Conservation (phyloP, 2,113 vertebrate genomes). For the Etheostoma spectabile region DNA sequence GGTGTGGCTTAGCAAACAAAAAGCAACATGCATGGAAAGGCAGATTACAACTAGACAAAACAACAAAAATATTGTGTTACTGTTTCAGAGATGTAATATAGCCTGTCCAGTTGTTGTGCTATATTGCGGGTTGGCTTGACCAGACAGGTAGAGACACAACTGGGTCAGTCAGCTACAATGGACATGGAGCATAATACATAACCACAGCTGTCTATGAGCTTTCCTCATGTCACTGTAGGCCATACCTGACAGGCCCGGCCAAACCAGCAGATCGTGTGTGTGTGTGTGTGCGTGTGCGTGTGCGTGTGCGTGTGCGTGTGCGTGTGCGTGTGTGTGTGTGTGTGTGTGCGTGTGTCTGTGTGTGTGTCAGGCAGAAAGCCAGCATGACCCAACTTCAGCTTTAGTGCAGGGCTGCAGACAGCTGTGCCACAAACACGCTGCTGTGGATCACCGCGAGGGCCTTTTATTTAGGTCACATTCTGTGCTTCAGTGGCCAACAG, state of each 20-base stretch:
- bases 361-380: slow-evolving; percentile 63
- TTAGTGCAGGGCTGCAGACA: slow-evolving; percentile 73
- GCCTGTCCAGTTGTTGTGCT: slow-evolving; percentile 13
- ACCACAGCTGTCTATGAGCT: slow-evolving; percentile 51
- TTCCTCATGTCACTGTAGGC: slow-evolving; percentile 22
- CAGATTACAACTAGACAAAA: neutral
- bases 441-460: slow-evolving; percentile 71
- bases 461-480: slow-evolving; percentile 82
- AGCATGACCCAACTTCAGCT: slow-evolving; percentile 73
- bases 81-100: neutral
- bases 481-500: slow-evolving; percentile 73
- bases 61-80: neutral
- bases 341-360: slow-evolving; percentile 14
- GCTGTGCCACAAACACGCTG: slow-evolving; percentile 77
- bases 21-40: neutral
- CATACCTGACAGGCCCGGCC: slow-evolving; percentile 32
- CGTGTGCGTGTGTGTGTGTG: slow-evolving; percentile 37
- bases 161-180: slow-evolving; percentile 48
- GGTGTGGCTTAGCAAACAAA: neutral
- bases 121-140: slow-evolving; percentile 8
- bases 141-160: slow-evolving; percentile 53
- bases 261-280: slow-evolving; percentile 51
- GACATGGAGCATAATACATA: slow-evolving; percentile 39
- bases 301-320: slow-evolving; percentile 34
- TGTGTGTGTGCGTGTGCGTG: slow-evolving; percentile 33